Evolutionary conservation across 2,797 vertebrate species (phyloP).

Genomic region (Antrozous pallidus): DNA sequence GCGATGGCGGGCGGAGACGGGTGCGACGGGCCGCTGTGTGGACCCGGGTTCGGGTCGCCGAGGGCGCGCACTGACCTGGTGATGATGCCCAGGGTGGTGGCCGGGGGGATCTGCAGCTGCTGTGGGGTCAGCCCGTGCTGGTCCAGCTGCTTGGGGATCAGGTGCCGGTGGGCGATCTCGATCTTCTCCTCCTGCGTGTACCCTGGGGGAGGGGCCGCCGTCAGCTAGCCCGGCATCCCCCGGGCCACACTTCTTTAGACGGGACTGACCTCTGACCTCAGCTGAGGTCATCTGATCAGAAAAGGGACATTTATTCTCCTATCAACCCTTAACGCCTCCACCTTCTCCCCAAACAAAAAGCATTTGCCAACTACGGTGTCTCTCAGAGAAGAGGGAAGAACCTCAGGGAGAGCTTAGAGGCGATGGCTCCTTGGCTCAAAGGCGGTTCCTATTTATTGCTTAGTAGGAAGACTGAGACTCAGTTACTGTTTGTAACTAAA

Average conservation of each 20-base stretch:
- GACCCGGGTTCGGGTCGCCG: neutral
- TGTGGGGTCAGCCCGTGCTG: conserved; percentile 94
- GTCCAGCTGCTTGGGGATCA: conserved; percentile 96
- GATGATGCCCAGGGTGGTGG: conserved; percentile 91
- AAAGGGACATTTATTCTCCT: neutral
- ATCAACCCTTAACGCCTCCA: neutral
- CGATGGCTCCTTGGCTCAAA: no score
- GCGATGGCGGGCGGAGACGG: neutral
- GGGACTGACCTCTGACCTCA: neutral
- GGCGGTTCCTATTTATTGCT: no score
- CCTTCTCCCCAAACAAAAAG: neutral
- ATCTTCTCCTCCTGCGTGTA: conserved; percentile 98
- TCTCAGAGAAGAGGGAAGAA: neutral
- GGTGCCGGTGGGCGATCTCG: conserved; percentile 96
- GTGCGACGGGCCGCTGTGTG: neutral
- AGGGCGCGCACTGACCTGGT: conserved; percentile 85
- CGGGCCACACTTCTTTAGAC: neutral
- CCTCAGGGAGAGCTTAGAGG: no score
- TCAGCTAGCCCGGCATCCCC: neutral
- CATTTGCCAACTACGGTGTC: neutral
- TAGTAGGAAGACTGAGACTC: no score
- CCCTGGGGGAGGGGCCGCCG: conserved; percentile 80
- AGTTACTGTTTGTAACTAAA: neutral
- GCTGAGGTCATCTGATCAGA: neutral
- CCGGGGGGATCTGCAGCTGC: conserved; percentile 94